Percentiles rank a stretch among this genome's conserved stretches.
phyloP scores from a whole-genome alignment of 2,113 vertebrate species.

The Mastomys natalensis region DNA sequence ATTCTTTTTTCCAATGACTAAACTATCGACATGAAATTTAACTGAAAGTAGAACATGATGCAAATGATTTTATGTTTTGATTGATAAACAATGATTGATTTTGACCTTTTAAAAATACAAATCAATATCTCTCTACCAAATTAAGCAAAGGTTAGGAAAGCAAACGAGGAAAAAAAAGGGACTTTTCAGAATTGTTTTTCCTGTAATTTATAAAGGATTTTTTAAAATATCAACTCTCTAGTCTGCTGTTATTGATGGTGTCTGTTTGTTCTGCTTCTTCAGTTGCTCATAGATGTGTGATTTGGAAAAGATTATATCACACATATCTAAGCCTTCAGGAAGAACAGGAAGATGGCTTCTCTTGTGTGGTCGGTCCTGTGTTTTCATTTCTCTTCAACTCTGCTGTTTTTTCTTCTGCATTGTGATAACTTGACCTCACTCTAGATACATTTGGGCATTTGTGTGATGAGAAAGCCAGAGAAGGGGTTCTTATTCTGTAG shows the following conservation, averaged over 20 bases:
- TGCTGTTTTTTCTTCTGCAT: background rate
- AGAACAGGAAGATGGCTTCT: background rate
- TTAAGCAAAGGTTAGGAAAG: conserved; percentile 76
- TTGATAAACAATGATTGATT: conserved; percentile 65
- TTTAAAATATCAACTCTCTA: conserved; percentile 42
- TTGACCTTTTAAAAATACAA: conserved; percentile 72
- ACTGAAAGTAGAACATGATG: background rate
- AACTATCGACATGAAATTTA: background rate
- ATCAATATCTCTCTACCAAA: conserved; percentile 78
- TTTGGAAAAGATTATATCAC: background rate
- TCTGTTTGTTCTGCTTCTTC: background rate
- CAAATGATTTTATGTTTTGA: conserved; percentile 45
- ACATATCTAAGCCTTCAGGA: background rate
- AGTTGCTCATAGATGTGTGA: background rate
- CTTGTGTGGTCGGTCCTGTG: background rate
- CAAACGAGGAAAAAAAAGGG: background rate
- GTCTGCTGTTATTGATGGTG: background rate
- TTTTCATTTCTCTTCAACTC: background rate
- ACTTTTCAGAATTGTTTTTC: conserved; percentile 56
- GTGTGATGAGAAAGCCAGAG: background rate
- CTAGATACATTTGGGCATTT: background rate
- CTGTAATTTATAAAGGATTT: conserved; percentile 38
- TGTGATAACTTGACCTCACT: background rate
- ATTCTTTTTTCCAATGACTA: background rate
- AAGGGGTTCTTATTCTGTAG: background rate